Evolutionary conservation across 2,113 vertebrate genomes (phyloP).

Genomic region (Piaya cayana): DNA sequence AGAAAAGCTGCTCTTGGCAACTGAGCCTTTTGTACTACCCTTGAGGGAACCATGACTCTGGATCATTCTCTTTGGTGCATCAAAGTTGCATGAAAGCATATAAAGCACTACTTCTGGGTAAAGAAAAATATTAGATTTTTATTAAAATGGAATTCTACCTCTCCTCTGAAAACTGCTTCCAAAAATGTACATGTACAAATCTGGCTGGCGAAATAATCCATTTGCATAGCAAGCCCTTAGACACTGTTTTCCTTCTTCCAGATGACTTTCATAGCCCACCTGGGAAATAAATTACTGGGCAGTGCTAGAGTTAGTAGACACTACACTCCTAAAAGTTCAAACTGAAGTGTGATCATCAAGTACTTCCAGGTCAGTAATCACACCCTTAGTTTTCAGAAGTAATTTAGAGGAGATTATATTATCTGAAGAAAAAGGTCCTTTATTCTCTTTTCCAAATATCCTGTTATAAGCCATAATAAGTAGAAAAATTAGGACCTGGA

Average conservation of each 20-base stretch:
- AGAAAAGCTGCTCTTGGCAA: background rate
- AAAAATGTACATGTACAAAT: background rate
- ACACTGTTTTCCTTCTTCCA: slow-evolving; percentile 33
- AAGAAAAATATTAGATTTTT: background rate
- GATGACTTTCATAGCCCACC: background rate
- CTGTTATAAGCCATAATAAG: background rate
- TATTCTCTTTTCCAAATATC: slow-evolving; percentile 14
- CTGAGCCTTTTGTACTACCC: background rate
- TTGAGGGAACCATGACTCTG: background rate
- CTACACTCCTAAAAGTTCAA: slow-evolving; percentile 5
- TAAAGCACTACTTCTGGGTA: background rate
- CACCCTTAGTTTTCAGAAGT: slow-evolving; percentile 32
- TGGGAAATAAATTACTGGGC: slow-evolving; percentile 51
- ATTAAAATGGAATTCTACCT: background rate
- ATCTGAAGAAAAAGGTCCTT: background rate
- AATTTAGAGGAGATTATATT: background rate
- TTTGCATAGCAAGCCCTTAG: slow-evolving; percentile 20
- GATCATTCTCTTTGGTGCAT: background rate
- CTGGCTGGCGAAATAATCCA: background rate
- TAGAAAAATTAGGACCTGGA: background rate
- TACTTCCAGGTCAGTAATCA: slow-evolving; percentile 47
- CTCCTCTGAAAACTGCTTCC: slow-evolving; percentile 1
- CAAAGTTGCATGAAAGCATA: background rate
- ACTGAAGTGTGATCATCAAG: slow-evolving; percentile 20
- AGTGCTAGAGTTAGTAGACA: slow-evolving; percentile 26